These are phyloP conservation scores for Hyles euphorbiae DNA, from an alignment of 1,140 invertebrate genomes.

Conservation along the genomic window DNA sequence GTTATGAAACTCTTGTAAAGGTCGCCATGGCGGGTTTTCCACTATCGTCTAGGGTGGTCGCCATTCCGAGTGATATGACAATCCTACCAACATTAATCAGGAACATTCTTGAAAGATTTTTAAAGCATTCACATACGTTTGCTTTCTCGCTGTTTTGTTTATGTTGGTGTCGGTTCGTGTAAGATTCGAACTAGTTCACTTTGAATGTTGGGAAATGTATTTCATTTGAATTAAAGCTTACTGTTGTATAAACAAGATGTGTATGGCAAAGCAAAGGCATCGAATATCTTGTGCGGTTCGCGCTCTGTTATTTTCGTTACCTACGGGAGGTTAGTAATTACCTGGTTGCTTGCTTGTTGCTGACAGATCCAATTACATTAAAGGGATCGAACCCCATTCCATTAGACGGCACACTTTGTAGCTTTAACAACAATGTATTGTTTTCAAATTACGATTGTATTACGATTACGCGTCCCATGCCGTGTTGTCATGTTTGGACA, in stretches of 20 bases:
- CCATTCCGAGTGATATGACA: background rate
- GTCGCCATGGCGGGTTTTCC: too few species aligned
- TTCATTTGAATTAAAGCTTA: background rate
- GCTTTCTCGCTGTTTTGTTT: too few species aligned
- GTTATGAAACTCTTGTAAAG: too few species aligned
- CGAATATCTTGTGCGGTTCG: constrained; percentile 40
- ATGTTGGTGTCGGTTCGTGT: too few species aligned
- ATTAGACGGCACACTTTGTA: constrained; percentile 33
- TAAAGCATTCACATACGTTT: background rate
- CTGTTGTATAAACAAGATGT: constrained; percentile 5
- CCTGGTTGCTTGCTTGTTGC: constrained; percentile 57
- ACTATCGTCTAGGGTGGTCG: background rate
- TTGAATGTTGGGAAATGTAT: background rate
- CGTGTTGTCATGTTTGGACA: too few species aligned
- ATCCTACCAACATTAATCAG: background rate
- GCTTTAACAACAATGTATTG: constrained; percentile 26
- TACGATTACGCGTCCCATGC: too few species aligned
- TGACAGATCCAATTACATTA: constrained; percentile 69
- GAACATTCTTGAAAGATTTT: background rate
- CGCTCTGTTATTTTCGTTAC: constrained; percentile 51
- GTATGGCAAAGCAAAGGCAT: constrained; percentile 20
- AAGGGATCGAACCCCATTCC: constrained; percentile 45
- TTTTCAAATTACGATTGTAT: constrained; percentile 26
- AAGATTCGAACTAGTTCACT: too few species aligned
- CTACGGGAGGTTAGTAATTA: constrained; percentile 51